Base-by-base conservation (phyloP, 2,113 vertebrate genomes). In the Psettodes erumei region DNA sequence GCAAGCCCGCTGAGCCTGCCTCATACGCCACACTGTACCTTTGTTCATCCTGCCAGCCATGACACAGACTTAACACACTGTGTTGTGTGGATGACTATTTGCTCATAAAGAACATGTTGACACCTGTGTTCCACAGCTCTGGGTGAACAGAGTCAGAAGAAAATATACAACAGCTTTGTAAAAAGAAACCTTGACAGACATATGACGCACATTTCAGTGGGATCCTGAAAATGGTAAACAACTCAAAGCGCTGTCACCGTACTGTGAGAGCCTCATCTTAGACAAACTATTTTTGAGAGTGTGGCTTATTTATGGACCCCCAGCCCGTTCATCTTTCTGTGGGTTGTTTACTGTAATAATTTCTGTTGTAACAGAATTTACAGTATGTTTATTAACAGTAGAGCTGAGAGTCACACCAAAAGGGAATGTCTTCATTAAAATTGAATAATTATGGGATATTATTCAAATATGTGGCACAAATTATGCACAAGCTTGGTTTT, bases 111-210 rank as follows among this genome's bases (percentile, higher is more conserved):
- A 82, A 60, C 50, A 65, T 42, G 63, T 33, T 9, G 28, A 71
- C 28, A 37, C 12, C 38, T 59, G 38, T 58, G 40, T 82, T 70
- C 27, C 35, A 6, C 13, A 19, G 56, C 40, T 74, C 66, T 25
- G 16, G 8, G 21, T 67, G 15, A 75, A 69, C 18, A 77, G 56
- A 70, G 25, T 13, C 35, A 55, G 32, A 30, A 55, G 15, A 27
- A 56, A 69, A 70, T 54, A 56, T 58, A 43, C 43, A 56, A 63
- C 58, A 18, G 32, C 25, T 62, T 67, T 59, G 21, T n/a, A 23
- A 72, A 40, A n/a, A 75, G 54, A 48, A 79, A 70, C 32, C 51
- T 70, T 83, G 70, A 75, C 71, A 69, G 53, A 59, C 60, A 32
- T n/a, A n/a, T 27, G 53, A 68, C 21, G 12, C 59, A 40, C 25